Conservation (phyloP, 2,888 invertebrate species). For the Willowsia nigromaculata region DNA sequence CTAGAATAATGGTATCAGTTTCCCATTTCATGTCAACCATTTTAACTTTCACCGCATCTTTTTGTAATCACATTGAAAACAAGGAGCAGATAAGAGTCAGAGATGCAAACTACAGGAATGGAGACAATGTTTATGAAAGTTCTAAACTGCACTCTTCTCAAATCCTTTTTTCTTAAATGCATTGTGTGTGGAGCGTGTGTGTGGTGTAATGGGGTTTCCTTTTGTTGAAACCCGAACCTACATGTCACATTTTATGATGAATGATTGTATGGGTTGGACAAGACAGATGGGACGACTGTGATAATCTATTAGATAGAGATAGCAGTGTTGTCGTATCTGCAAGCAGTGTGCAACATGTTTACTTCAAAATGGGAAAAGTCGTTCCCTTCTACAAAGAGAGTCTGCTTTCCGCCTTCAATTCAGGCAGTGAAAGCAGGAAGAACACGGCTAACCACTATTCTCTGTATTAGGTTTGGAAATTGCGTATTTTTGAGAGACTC, state of each 20-base stretch:
- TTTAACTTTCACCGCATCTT: no score
- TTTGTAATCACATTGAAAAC: no score
- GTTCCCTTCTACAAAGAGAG: neutral
- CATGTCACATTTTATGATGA: conserved; percentile 3
- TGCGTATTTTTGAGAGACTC: neutral
- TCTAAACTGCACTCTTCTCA: no score
- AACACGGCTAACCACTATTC: no score
- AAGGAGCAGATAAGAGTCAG: no score
- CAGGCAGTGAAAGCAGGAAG: no score
- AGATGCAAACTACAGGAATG: no score
- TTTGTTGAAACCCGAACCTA: neutral
- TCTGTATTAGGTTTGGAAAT: neutral
- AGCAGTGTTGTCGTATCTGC: neutral
- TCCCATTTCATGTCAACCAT: no score
- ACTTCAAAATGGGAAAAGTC: neutral
- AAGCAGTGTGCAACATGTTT: neutral
- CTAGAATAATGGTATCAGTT: no score
- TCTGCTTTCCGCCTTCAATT: no score
- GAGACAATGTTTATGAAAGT: no score
- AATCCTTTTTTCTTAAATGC: no score
- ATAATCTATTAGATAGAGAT: neutral
- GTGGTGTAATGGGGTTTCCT: neutral
- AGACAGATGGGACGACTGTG: neutral
- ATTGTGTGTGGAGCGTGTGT: neutral
- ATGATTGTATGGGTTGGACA: neutral